These are phyloP conservation scores for Sphinx pinastri DNA, from an alignment of 2,888 invertebrate species.

Conservation along the genomic window DNA sequence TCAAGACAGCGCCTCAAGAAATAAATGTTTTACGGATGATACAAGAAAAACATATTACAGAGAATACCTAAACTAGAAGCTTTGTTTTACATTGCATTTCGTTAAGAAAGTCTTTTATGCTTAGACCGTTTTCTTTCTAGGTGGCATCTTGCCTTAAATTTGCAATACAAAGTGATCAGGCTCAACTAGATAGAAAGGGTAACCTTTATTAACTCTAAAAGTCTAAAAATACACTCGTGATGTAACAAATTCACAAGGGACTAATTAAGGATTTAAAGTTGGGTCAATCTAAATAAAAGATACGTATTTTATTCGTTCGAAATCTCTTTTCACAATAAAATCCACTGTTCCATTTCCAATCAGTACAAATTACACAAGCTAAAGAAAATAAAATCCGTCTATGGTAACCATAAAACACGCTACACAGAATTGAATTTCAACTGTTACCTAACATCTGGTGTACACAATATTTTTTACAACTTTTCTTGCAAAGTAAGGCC, in stretches of 20 bases:
- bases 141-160: not conserved
- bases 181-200: not conserved
- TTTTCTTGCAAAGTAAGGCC: constrained; percentile 38
- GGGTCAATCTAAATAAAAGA: constrained; percentile 1
- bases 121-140: not conserved
- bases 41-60: too few species aligned
- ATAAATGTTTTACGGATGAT: not conserved
- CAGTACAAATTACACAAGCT: constrained; percentile 21
- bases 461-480: constrained; percentile 39
- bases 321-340: constrained; percentile 22
- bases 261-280: constrained; percentile 17
- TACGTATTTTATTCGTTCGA: constrained; percentile 19
- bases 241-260: constrained; percentile 9
- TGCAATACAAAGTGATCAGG: constrained; percentile 9
- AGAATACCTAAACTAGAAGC: too few species aligned
- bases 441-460: constrained; percentile 21
- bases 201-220: not conserved
- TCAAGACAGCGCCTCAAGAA: not conserved
- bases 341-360: constrained; percentile 11
- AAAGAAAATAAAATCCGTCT: constrained; percentile 18
- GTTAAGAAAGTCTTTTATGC: too few species aligned
- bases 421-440: constrained; percentile 13
- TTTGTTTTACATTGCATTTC: too few species aligned
- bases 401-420: constrained; percentile 20
- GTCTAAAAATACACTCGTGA: constrained; percentile 10